Base-by-base conservation (phyloP, 2,888 invertebrate species). In the Cryptops parisi region DNA sequence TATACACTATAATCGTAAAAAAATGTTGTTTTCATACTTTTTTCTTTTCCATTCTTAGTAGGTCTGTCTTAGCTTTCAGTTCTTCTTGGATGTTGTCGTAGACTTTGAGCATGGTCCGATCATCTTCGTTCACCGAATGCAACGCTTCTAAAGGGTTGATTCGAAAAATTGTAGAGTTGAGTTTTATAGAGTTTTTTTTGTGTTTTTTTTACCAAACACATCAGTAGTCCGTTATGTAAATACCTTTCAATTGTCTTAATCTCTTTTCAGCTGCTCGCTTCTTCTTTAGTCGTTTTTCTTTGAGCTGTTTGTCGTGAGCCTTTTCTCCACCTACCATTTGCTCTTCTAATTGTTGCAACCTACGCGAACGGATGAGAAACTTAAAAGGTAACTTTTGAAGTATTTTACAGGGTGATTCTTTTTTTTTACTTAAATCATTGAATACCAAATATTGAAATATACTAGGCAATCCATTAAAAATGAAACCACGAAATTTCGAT, bases 311-410 rank as follows among this genome's bases (percentile, higher is more conserved):
- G 66, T 87, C 84, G 63, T 81, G 74, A 0, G 78, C 80, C 60
- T 79, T 75, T 63, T 87, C 86, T 0, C 86, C 86, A 1, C 86
- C 86, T 40, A 88, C 83, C 72, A 88, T 77, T 51, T 79, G 77
- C 44, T 79, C 76, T 64, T 87, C 80, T 21, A 87, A 72, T 55
- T 76, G 74, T 64, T 80, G 73, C 59, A 76, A 70, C 67, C 73
- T 76, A 64, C 50, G 65, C n/a, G n/a, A n/a, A n/a, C n/a, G n/a
- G n/a, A n/a, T n/a, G n/a, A n/a, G n/a, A n/a, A n/a, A n/a, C n/a
- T n/a, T n/a, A n/a, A n/a, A n/a, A n/a, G n/a, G n/a, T n/a, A n/a
- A n/a, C n/a, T n/a, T n/a, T n/a, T n/a, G n/a, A n/a, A n/a, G n/a
- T n/a, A n/a, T n/a, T n/a, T n/a, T n/a, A n/a, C n/a, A n/a, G n/a